Conservation (phyloP, 2,888 invertebrate species). For the Dicycla oo region DNA sequence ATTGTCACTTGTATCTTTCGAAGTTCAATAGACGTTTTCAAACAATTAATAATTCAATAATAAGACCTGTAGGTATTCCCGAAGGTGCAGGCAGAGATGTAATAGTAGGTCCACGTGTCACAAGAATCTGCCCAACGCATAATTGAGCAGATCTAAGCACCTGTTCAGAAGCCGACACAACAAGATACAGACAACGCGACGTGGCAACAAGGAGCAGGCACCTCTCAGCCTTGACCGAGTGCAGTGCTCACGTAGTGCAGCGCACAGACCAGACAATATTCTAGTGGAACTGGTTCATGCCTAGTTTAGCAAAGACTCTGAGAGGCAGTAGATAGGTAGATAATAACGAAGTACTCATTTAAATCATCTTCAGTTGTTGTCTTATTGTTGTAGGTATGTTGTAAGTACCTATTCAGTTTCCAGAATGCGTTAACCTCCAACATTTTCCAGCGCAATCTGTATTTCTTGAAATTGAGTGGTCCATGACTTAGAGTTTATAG, state of each 20-base stretch:
- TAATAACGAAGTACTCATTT: neutral
- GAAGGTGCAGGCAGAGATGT: too few relatives aligned
- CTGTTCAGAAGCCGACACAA: neutral
- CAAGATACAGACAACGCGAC: neutral
- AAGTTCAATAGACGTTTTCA: too few relatives aligned
- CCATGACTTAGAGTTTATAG: neutral
- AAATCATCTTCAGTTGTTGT: neutral
- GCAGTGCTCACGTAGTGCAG: slow-evolving; percentile 45
- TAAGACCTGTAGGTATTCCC: too few relatives aligned
- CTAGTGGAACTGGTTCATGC: slow-evolving; percentile 4
- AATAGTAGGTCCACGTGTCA: too few relatives aligned
- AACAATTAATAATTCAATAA: too few relatives aligned
- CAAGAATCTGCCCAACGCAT: too few relatives aligned
- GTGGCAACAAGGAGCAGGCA: slow-evolving; percentile 44
- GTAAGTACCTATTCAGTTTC: neutral
- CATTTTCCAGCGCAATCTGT: neutral
- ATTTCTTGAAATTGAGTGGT: neutral
- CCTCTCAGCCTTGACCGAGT: slow-evolving; percentile 67
- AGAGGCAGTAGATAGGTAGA: neutral
- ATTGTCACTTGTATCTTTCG: too few relatives aligned
- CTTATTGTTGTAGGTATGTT: neutral
- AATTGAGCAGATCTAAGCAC: too few relatives aligned
- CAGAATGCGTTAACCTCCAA: neutral
- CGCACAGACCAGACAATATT: slow-evolving; percentile 6
- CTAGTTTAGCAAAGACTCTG: neutral